Evolutionary conservation across 2,888 invertebrate genomes (phyloP), one percentile per base, ranked within the genome.

Genomic region (Drosophila recens): DNA sequence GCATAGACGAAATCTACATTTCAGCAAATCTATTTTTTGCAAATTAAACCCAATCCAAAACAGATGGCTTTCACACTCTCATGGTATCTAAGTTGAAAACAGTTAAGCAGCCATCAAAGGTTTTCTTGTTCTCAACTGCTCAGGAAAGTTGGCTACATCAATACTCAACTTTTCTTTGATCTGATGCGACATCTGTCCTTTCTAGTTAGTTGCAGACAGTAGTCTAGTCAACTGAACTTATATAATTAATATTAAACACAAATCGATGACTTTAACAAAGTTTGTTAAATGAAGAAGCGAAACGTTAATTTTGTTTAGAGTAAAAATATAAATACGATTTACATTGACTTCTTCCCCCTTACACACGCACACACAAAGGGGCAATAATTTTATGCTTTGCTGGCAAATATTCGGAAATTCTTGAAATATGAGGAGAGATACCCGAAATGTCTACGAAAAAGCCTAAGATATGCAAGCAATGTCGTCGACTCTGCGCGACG

Each of bases 381-480:
- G 38, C 57, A 59, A 72, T 52, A 40, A 75, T 75, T 72, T 72
- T 20, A n/a, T 72, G 62, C 30, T 43, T 51, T 52, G 23, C 49
- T 58, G 52, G 33, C 52, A 59, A 75, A 53, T 72, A 43, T 75
- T 71, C 27, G 23, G n/a, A 72, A 72, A 64, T 71, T 49, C 71
- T 64, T 49, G 30, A 63, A 56, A 45, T 56, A 56, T 51, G 53
- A 64, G 54, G 15, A 49, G 54, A 20, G 48, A 34, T 36, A 36
- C 52, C 40, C 20, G 59, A 67, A 75, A 63, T 49, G 48, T 70
- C 74, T 71, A 62, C 33, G 58, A 65, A 58, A 20, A 46, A 62
- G 58, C 61, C 79, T 66, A 53, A 79, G 79, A 79, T 79, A 79
- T 79, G 79, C 77, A 71, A 75, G 63, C 40, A 63, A 72, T 74